A percentile compares a stretch with the other conserved stretches of the same genome.
phyloP scores from a whole-genome alignment of 1,140 invertebrate genomes.

The Idris sp. region DNA sequence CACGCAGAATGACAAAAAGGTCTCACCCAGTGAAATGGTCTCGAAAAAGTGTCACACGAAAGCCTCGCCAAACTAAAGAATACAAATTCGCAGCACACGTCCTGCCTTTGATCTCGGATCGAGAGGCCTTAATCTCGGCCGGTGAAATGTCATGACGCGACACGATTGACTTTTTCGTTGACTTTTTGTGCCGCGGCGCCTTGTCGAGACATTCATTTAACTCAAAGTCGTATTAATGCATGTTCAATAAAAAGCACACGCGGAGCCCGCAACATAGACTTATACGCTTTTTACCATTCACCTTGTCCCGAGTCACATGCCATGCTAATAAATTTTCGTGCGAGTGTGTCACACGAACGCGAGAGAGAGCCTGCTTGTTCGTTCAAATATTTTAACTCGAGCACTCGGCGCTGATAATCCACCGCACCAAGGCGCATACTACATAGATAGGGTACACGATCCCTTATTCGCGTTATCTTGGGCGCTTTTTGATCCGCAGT shows the following conservation, averaged over 20 bases:
- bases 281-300: constrained; percentile 52
- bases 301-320: constrained; percentile 39
- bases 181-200: constrained; percentile 53
- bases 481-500: constrained; percentile 60
- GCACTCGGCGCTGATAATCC: constrained; percentile 58
- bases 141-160: constrained; percentile 46
- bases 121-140: constrained; percentile 51
- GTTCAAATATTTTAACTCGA: constrained; percentile 60
- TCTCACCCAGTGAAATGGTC: not conserved
- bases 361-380: constrained; percentile 44
- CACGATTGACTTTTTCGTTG: constrained; percentile 46
- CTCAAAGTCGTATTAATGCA: constrained; percentile 62
- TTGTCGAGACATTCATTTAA: constrained; percentile 60
- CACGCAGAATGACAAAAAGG: constrained; percentile 35
- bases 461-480: constrained; percentile 59
- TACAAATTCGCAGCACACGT: constrained; percentile 55
- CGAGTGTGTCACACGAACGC: constrained; percentile 49
- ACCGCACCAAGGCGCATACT: constrained; percentile 39
- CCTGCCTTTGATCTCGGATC: constrained; percentile 52
- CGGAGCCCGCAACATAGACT: constrained; percentile 52
- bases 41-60: constrained; percentile 12
- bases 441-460: constrained; percentile 51
- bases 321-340: constrained; percentile 57
- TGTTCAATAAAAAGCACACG: constrained; percentile 61
- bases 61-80: constrained; percentile 33